Conservation (phyloP, 2,113 vertebrate species). For the Cynopterus brachyotis region DNA sequence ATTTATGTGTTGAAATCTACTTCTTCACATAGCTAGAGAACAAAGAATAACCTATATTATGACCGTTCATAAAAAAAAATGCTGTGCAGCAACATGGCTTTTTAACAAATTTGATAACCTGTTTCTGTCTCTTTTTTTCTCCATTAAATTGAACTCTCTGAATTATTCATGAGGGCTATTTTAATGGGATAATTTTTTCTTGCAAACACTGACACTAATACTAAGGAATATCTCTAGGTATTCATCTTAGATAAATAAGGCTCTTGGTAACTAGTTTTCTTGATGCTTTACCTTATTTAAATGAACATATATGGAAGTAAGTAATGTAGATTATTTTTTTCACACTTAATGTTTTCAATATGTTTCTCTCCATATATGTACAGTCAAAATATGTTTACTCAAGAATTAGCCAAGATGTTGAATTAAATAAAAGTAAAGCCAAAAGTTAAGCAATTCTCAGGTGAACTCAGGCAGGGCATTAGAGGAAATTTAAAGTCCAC, state of each 20-base stretch:
- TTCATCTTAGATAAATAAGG: conserved; percentile 85
- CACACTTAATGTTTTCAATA: conserved; percentile 65
- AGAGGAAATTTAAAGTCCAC: conserved; percentile 66
- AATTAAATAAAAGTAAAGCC: conserved; percentile 67
- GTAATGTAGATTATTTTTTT: conserved; percentile 58
- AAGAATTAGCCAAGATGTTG: conserved; percentile 67
- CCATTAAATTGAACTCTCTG: conserved; percentile 82
- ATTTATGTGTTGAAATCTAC: background rate
- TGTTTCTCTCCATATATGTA: conserved; percentile 60
- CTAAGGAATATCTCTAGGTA: conserved; percentile 84
- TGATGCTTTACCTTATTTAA: conserved; percentile 75
- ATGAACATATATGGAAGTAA: conserved; percentile 66
- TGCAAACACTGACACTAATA: conserved; percentile 85
- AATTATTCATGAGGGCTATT: conserved; percentile 84
- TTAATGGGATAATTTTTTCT: conserved; percentile 87
- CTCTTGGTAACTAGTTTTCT: conserved; percentile 81
- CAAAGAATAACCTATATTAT: conserved; percentile 63
- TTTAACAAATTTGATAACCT: conserved; percentile 83
- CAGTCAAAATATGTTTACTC: conserved; percentile 62
- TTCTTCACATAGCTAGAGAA: conserved; percentile 46
- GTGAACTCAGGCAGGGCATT: conserved; percentile 54
- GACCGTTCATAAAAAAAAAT: conserved; percentile 65
- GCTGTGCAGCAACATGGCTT: conserved; percentile 65
- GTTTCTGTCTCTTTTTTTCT: conserved; percentile 80
- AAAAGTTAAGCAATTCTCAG: conserved; percentile 72